Base-by-base conservation (phyloP, 2,888 invertebrate species). In the Drosophila dives region DNA sequence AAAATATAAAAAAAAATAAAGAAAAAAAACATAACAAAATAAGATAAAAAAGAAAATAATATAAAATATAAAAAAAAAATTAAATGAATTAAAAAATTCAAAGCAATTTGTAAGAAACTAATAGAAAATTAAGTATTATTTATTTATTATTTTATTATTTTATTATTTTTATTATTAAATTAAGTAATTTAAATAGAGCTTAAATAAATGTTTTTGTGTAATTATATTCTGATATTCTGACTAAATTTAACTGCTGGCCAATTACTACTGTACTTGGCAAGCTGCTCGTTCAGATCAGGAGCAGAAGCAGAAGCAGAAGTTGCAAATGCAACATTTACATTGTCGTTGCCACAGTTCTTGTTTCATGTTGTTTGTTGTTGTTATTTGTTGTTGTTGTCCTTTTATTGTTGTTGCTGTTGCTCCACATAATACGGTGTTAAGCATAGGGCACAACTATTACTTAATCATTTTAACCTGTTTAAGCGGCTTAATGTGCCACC, bases 381-480 rank as follows among this genome's bases (percentile, higher is more conserved):
- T 61, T 42, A 2, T 23, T 23, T 1, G 1, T 50, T 64, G 50
- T 38, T 45, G 36, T 12, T 67, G 66, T 29, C 29, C 54, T 48
- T 58, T 48, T 48, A 36, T 36, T 70, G 63, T 33, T 61, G 64
- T 58, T 71, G 64, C 48, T 72, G 81, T 53, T 74, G 80, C 51
- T 69, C 81, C 77, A 83, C 72, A 79, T 76, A 86, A 81, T 72
- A 71, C 70, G 76, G 81, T 78, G 86, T 74, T 81, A 81, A 81
- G 86, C 86, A 77, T 56, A 54, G 80, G 67, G 77, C 82, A 77
- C 73, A 85, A 83, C 87, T 87, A 86, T 84, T 87, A 87, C 84
- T 87, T 85, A 87, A 85, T 85, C 84, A 85, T 85, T 83, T 77
- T 81, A 85, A 85, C 87, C 84, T 87, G 87, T 79, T 87, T 85